Percentiles rank a stretch among this genome's conserved stretches.
These are phyloP conservation scores for Coregonus ussuriensis DNA, from an alignment of 2,797 vertebrate genomes.

Conservation along the genomic window DNA sequence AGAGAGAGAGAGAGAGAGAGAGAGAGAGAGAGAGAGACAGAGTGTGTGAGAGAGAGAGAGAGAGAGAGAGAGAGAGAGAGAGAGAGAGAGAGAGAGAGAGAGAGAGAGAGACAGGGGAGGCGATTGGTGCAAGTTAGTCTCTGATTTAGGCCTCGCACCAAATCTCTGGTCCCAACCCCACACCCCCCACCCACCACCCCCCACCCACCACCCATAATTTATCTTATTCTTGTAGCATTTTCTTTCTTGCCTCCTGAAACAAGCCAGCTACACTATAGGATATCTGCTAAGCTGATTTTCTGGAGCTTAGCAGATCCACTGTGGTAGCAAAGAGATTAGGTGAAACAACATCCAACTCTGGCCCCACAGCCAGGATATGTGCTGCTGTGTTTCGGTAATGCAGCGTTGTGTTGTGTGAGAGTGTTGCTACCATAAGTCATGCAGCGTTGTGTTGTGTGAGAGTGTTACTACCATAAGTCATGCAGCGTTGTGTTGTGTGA, in stretches of 20 bases:
- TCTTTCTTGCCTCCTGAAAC: constrained; percentile 68
- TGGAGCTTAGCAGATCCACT: constrained; percentile 75
- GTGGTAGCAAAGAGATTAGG: constrained; percentile 78
- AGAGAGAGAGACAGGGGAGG: constrained; percentile 11
- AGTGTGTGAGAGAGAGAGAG: constrained; percentile 1
- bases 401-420: constrained; percentile 44
- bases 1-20: constrained; percentile 23
- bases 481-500: constrained; percentile 32
- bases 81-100: not conserved
- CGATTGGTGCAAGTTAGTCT: constrained; percentile 8
- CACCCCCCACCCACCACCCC: not conserved
- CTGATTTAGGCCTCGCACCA: constrained; percentile 40
- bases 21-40: constrained; percentile 29
- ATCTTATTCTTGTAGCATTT: constrained; percentile 50
- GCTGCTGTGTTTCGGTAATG: constrained; percentile 64
- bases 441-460: constrained; percentile 35
- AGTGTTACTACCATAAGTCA: not conserved
- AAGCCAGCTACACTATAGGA: constrained; percentile 78
- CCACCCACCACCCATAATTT: constrained; percentile 10
- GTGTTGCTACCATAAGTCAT: constrained; percentile 19
- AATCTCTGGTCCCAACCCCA: constrained; percentile 25
- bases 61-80: constrained; percentile 13
- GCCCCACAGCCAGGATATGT: constrained; percentile 57
- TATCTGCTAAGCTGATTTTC: constrained; percentile 82
- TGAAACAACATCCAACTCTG: constrained; percentile 77